These are phyloP conservation scores for Rhabditoides inermis DNA, from an alignment of 2,888 invertebrate genomes.

Conservation along the genomic window DNA sequence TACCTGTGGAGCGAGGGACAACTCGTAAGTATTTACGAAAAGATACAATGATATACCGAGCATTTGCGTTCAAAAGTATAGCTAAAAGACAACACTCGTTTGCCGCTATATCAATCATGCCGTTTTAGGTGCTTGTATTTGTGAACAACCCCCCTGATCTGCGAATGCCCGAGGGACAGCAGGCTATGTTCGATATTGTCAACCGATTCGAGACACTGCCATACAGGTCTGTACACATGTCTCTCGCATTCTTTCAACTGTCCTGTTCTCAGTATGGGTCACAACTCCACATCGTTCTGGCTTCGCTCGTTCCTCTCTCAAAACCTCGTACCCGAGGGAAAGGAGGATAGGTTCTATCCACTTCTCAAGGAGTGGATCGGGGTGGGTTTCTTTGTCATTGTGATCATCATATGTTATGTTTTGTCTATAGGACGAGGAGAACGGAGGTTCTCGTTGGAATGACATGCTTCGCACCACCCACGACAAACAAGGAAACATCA, in stretches of 20 bases:
- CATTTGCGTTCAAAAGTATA: too few species aligned
- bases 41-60: too few species aligned
- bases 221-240: too few species aligned
- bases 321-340: too few species aligned
- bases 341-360: conserved; percentile 25
- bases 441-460: conserved; percentile 35
- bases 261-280: too few species aligned
- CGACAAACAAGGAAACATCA: too few species aligned
- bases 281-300: conserved; percentile 42
- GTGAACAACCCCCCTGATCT: conserved; percentile 38
- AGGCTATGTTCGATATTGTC: conserved; percentile 9
- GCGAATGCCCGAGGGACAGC: conserved; percentile 1
- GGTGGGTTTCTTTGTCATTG: background rate
- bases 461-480: conserved; percentile 37
- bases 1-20: conserved; percentile 39
- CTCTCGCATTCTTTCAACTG: too few species aligned
- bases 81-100: too few species aligned
- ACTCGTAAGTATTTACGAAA: conserved; percentile 14
- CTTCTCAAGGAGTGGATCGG: conserved; percentile 29
- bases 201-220: conserved; percentile 34
- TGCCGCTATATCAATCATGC: background rate
- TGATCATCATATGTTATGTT: background rate
- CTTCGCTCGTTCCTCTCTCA: conserved; percentile 30
- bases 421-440: conserved; percentile 24
- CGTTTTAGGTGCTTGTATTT: conserved; percentile 24